A percentile compares a stretch with the other conserved stretches of the same genome.
Conservation (phyloP, 2,888 invertebrate genomes). For the Schizaphis graminum region DNA sequence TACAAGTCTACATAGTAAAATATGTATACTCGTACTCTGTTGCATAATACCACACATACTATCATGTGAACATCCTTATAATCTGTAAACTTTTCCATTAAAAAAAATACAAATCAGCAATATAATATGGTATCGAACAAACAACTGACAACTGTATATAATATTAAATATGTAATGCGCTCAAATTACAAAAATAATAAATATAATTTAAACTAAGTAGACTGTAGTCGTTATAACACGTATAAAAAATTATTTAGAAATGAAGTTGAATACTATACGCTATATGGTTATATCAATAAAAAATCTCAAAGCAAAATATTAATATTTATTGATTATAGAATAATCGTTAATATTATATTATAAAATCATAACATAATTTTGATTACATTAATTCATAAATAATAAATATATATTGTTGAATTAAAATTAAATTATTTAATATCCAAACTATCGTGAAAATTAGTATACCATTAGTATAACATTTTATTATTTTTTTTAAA, state of each 20-base stretch:
- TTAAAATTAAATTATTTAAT: neutral
- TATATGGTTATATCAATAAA: neutral
- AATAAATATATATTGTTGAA: neutral
- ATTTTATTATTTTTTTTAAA: neutral
- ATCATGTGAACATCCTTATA: neutral
- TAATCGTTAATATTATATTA: neutral
- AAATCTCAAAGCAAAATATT: neutral
- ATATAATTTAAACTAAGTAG: neutral
- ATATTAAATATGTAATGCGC: neutral
- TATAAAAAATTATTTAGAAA: neutral
- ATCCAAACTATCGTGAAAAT: neutral
- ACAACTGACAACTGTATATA: neutral
- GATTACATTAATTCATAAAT: neutral
- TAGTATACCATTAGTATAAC: neutral
- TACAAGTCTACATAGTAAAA: neutral
- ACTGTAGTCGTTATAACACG: neutral
- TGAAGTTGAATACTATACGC: neutral
- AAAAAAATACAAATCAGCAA: slow-evolving; percentile 24
- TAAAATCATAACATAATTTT: neutral
- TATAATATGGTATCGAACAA: neutral
- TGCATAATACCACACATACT: neutral
- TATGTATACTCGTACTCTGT: neutral
- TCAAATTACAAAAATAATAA: neutral
- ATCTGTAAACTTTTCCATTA: slow-evolving; percentile 7
- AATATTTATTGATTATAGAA: neutral